Evolutionary conservation across 2,113 vertebrate species (phyloP), one percentile per base, ranked within the genome.

Genomic region (Microcebus ravelobensis): DNA sequence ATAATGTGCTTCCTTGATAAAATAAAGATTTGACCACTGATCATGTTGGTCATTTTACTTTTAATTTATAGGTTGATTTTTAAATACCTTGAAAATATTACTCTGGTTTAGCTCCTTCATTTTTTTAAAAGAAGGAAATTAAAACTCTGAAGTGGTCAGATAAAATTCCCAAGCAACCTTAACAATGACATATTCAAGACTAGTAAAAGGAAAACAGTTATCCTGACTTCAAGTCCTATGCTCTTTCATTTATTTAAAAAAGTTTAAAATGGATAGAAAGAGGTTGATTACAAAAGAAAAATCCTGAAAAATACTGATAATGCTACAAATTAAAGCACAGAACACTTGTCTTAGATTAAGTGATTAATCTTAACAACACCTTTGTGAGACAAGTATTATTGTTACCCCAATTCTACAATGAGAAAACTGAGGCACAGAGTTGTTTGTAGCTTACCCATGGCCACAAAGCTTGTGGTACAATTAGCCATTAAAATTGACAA

Each of bases 21-120:
- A 93, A 95, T 74, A 91, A 95, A 79, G 25, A 68, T 27, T 63
- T 57, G 55, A 36, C 29, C 36, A 87, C n/a, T 93, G 57, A 76
- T 15, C 57, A 27, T 42, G 1, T 34, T 88, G 20, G 42, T 6
- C 39, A 87, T 67, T 94, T 95, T 27, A 82, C 63, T 91, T 91
- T 74, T 83, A 71, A 91, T 70, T 91, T 55, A 91, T 1, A 90
- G 23, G 1, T 45, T 85, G 63, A 90, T 71, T 81, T 88, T 2
- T 29, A 81, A 84, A 87, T 70, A 3, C 10, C 67, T 90, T 71
- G 39, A 87, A 91, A 81, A 39, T 85, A 87, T 96, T 89, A 31
- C 61, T 77, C 4, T 92, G 63, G 74, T 79, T 90, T 84, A 84
- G 8, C 17, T 55, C 4, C 31, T 31, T 91, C 2, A 45, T 92